These are phyloP conservation scores for Oceanites oceanicus DNA, from an alignment of 2,113 vertebrate species.

Conservation along the genomic window DNA sequence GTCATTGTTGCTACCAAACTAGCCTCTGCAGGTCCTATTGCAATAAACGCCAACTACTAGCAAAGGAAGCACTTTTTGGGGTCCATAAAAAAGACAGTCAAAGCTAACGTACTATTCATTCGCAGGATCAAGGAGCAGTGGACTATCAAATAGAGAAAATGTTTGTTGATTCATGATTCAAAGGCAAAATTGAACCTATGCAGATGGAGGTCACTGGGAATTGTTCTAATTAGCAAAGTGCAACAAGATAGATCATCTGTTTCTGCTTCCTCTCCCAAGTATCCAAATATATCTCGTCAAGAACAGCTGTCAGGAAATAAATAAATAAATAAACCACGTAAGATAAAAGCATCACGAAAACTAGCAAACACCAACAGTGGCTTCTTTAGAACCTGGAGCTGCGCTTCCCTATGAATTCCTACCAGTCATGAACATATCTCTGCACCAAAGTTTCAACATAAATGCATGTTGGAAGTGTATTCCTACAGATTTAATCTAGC, in stretches of 20 bases:
- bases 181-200: conserved; percentile 39
- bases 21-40: neutral
- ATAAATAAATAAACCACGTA: conserved; percentile 18
- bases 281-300: conserved; percentile 70
- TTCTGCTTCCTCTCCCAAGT: conserved; percentile 47
- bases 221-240: conserved; percentile 58
- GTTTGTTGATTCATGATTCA: conserved; percentile 18
- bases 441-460: neutral
- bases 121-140: neutral
- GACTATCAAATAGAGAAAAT: neutral
- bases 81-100: neutral
- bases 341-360: conserved; percentile 21
- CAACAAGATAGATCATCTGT: conserved; percentile 50
- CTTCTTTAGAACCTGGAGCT: neutral
- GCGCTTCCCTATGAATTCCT: neutral
- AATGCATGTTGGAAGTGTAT: neutral
- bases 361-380: neutral
- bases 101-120: neutral
- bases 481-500: conserved; percentile 32
- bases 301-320: conserved; percentile 57
- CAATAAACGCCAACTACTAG: neutral
- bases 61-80: neutral
- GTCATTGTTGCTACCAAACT: neutral
- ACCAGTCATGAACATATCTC: neutral
- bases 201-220: conserved; percentile 59